A percentile compares a stretch with the other conserved stretches of the same genome.
Conservation (phyloP, 2,888 invertebrate species). For the Netelia fuscicornis region DNA sequence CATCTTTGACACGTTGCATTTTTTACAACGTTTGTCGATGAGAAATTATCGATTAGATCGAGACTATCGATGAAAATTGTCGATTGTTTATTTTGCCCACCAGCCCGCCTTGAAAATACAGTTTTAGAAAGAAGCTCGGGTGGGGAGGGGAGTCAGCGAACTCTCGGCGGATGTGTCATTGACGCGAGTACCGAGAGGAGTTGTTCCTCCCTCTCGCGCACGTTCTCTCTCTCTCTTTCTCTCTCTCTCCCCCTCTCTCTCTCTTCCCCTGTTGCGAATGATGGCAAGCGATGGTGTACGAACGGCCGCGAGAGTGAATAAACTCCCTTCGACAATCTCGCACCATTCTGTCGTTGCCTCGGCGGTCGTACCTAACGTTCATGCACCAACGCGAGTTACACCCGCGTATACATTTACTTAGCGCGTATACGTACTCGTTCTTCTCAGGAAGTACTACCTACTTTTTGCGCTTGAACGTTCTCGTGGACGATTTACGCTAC, state of each 20-base stretch:
- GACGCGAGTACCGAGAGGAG: slow-evolving; percentile 37
- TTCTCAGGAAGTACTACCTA: slow-evolving; percentile 56
- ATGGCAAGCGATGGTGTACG: too few relatives aligned
- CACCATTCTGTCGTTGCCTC: slow-evolving; percentile 33
- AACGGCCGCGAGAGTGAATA: too few relatives aligned
- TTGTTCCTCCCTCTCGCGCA: neutral
- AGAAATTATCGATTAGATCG: too few relatives aligned
- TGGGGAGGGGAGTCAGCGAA: slow-evolving; percentile 55
- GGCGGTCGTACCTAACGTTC: slow-evolving; percentile 11
- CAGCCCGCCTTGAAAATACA: neutral
- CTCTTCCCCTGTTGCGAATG: too few relatives aligned
- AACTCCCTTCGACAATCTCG: neutral
- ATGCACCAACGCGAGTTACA: too few relatives aligned
- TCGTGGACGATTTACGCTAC: slow-evolving; percentile 52
- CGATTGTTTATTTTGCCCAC: neutral
- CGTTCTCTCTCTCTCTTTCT: too few relatives aligned
- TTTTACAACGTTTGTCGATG: too few relatives aligned
- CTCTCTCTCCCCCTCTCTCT: too few relatives aligned
- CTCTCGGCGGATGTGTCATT: slow-evolving; percentile 55
- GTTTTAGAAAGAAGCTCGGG: neutral
- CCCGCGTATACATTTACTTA: neutral
- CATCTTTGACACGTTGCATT: too few relatives aligned
- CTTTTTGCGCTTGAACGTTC: slow-evolving; percentile 54
- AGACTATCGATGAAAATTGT: too few relatives aligned
- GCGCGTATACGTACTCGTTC: neutral